Evolutionary conservation across 1,140 invertebrate genomes (phyloP).

Genomic region (Reticulitermes speratus): DNA sequence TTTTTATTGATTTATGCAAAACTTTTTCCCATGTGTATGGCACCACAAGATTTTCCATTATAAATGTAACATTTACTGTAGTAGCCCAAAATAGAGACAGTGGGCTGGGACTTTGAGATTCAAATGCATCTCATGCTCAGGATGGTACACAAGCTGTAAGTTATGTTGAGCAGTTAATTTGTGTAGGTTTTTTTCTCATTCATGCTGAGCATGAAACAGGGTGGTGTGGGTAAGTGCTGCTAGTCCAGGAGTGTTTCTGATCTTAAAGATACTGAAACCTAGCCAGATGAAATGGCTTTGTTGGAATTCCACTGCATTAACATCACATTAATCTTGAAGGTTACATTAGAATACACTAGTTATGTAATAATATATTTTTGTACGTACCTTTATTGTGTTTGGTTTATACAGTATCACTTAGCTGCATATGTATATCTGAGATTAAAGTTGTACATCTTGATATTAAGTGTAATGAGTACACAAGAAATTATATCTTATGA

Average conservation of each 20-base stretch:
- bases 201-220: conserved; percentile 7
- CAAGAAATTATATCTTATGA: not conserved
- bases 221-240: not conserved
- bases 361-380: conserved; percentile 8
- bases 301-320: not conserved
- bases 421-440: not conserved
- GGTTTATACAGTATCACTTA: not conserved
- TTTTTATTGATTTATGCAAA: not conserved
- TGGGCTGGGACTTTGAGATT: not conserved
- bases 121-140: not conserved
- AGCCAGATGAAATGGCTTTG: not conserved
- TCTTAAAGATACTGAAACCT: not conserved
- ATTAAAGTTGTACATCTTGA: not conserved
- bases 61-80: not conserved
- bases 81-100: not conserved
- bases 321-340: not conserved
- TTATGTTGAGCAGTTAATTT: not conserved
- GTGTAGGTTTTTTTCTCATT: not conserved
- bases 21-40: not conserved
- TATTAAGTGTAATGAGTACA: not conserved
- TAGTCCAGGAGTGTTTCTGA: not conserved
- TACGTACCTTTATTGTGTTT: conserved; percentile 7
- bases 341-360: not conserved
- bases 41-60: not conserved
- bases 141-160: not conserved